These are phyloP conservation scores for Andrena chrysosceles DNA, from an alignment of 2,888 invertebrate genomes.

Conservation along the genomic window DNA sequence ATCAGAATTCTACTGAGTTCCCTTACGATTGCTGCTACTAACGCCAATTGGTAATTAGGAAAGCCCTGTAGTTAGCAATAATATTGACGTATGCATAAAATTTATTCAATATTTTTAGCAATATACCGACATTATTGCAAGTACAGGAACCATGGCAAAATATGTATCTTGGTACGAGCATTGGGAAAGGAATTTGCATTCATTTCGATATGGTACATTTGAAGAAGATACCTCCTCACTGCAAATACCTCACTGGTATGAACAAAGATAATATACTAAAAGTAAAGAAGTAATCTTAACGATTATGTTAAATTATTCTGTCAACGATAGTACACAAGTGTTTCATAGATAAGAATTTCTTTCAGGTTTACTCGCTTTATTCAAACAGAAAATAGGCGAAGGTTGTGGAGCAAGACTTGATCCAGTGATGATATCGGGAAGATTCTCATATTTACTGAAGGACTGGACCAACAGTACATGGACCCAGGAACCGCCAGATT, in stretches of 20 bases:
- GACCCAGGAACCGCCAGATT: conserved; percentile 87
- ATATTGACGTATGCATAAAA: neutral
- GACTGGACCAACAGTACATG: conserved; percentile 88
- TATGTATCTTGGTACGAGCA: conserved; percentile 92
- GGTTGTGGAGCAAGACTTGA: conserved; percentile 85
- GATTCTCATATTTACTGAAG: conserved; percentile 90
- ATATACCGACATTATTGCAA: conserved; percentile 95
- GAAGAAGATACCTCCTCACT: conserved; percentile 92
- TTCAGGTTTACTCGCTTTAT: conserved; percentile 91
- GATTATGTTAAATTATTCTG: neutral
- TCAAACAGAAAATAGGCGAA: conserved; percentile 94
- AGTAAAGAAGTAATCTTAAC: conserved; percentile 17
- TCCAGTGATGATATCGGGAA: conserved; percentile 90
- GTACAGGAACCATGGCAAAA: conserved; percentile 93
- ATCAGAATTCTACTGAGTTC: conserved; percentile 93
- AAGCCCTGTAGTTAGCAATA: neutral
- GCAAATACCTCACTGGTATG: conserved; percentile 91
- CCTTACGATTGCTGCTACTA: conserved; percentile 92
- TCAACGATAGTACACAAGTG: neutral
- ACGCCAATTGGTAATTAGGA: conserved; percentile 89
- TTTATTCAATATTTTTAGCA: conserved; percentile 82
- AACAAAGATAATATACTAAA: conserved; percentile 21
- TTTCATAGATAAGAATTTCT: conserved; percentile 35
- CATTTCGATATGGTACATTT: conserved; percentile 96
- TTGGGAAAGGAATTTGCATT: conserved; percentile 91